These are phyloP conservation scores for Grus americana DNA, from an alignment of 2,113 vertebrate genomes.

Conservation along the genomic window DNA sequence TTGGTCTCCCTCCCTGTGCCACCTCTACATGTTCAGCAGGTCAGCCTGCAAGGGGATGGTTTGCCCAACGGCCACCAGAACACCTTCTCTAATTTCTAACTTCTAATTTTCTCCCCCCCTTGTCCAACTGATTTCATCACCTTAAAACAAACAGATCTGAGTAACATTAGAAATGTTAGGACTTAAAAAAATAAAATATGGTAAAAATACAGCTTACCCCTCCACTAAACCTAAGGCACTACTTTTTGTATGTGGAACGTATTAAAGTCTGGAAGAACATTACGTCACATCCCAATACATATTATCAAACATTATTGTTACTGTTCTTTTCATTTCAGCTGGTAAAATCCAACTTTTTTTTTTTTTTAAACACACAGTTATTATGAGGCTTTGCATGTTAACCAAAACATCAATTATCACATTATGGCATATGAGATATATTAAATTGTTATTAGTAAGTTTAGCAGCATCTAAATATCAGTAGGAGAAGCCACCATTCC, in stretches of 20 bases:
- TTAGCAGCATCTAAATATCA: constrained; percentile 47
- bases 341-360: constrained; percentile 52
- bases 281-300: constrained; percentile 41
- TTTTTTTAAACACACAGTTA: background rate
- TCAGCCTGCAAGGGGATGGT: background rate
- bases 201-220: constrained; percentile 46
- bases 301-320: constrained; percentile 40
- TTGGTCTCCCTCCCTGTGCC: background rate
- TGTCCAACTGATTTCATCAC: background rate
- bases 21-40: background rate
- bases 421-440: constrained; percentile 13
- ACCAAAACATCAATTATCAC: constrained; percentile 34
- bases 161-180: constrained; percentile 7
- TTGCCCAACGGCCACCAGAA: background rate
- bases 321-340: constrained; percentile 40
- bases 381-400: constrained; percentile 64
- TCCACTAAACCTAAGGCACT: constrained; percentile 64
- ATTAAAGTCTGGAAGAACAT: constrained; percentile 57
- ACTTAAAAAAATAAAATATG: constrained; percentile 46
- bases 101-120: background rate
- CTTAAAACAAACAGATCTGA: background rate
- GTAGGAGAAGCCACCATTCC: constrained; percentile 34
- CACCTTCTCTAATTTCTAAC: background rate
- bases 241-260: constrained; percentile 50
- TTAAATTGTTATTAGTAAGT: background rate